Evolutionary conservation across 2,888 invertebrate species (phyloP).

Genomic region (Caradrina clavipalpis): DNA sequence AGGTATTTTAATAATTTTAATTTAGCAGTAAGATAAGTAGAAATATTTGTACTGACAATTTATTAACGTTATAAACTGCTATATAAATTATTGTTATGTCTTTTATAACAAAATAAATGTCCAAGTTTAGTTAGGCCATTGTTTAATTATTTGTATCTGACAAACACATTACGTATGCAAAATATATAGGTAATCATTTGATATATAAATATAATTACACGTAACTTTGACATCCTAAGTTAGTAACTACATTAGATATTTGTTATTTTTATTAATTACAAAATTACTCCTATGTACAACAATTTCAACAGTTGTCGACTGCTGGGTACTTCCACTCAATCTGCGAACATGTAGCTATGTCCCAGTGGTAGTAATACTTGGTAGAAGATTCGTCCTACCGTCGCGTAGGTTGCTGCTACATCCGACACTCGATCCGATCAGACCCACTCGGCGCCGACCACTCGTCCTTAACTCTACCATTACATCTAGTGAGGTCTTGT

Average conservation of each 20-base stretch:
- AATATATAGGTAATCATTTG: slow-evolving; percentile 54
- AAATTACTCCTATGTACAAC: slow-evolving; percentile 72
- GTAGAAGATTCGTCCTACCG: not conserved
- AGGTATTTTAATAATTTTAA: not conserved
- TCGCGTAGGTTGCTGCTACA: slow-evolving; percentile 10
- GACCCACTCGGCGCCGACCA: slow-evolving; percentile 41
- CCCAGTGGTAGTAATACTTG: slow-evolving; percentile 9
- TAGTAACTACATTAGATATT: slow-evolving; percentile 67
- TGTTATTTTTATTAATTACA: slow-evolving; percentile 70
- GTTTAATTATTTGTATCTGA: slow-evolving; percentile 20
- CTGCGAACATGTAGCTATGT: slow-evolving; percentile 4
- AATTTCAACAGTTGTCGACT: slow-evolving; percentile 56
- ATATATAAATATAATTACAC: slow-evolving; percentile 39
- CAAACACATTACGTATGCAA: slow-evolving; percentile 58
- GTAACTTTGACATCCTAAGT: slow-evolving; percentile 66
- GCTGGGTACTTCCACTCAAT: slow-evolving; percentile 34
- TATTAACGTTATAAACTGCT: slow-evolving; percentile 14
- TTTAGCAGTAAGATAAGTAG: slow-evolving; percentile 15
- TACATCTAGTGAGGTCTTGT: slow-evolving; percentile 83
- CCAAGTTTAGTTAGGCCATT: slow-evolving; percentile 38
- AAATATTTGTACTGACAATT: slow-evolving; percentile 35
- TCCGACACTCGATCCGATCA: slow-evolving; percentile 31
- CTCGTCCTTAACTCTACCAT: slow-evolving; percentile 64
- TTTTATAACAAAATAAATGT: slow-evolving; percentile 55
- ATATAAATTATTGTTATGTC: slow-evolving; percentile 40